Base-by-base conservation (phyloP, 1,140 invertebrate species). In the Philaenus spumarius region DNA sequence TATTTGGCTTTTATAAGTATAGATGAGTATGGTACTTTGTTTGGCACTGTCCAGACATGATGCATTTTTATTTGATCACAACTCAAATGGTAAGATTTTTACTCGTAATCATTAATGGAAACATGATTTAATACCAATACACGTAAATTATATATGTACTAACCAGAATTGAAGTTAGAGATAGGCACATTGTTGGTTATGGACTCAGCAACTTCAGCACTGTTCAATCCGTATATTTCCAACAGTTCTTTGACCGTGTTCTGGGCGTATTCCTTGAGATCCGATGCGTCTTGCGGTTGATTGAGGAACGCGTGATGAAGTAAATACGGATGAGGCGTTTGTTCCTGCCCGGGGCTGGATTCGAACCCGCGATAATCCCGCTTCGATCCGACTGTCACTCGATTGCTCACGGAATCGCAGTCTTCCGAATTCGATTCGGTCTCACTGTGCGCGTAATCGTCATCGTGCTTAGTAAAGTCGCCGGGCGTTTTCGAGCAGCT, bases 241-340 rank as follows among this genome's bases (percentile, higher is more conserved):
- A 82, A 67, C 20, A 82, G 69, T 67, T 81, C 80, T 60, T 80
- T 79, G 77, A 82, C 80, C 4, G 80, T 81, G 43, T 71, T 76
- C 63, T 80, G 75, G 6, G 80, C 79, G 72, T 79, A 81, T 62
- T 81, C 79, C 58, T 77, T 77, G 58, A 80, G 70, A 45, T 73
- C 71, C 17, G 67, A 67, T 5, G 71, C 71, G 47, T 73, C 72
- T 11, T 64, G 43, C 56, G 60, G 55, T 40, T 64, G 60, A 48
- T 51, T 52, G 43, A 62, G 62, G 59, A 64, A 65, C 14, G 62
- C 66, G 37, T 58, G 63, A 34, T 63, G 64, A 34, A 62, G 53
- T n/a, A 64, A 58, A 26, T 64, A 65, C 20, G 51, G 54, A 22
- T 57, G 61, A 19, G 56, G 47, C 26, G 19, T 23, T 26, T 40